Evolutionary conservation across 1,140 invertebrate species (phyloP).

Genomic region (Platyura marginata): DNA sequence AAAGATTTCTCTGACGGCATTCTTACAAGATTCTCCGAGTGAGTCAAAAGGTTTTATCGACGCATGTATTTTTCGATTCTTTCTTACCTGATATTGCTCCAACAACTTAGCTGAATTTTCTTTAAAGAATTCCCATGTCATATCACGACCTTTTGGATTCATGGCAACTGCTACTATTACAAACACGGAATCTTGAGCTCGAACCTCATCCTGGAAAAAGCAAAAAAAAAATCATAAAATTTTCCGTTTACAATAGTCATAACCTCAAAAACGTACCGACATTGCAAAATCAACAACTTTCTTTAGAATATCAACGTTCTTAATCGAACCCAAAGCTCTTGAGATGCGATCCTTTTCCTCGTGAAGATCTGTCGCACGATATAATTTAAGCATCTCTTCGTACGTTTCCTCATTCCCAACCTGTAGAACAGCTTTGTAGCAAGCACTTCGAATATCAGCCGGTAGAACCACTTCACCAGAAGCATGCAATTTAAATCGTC

Average conservation of each 20-base stretch:
- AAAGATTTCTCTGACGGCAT: too few species aligned
- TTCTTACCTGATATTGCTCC: slow-evolving; percentile 55
- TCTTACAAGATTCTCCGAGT: too few species aligned
- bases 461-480: slow-evolving; percentile 40
- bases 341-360: slow-evolving; percentile 87
- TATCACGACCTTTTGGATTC: slow-evolving; percentile 54
- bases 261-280: slow-evolving; percentile 51
- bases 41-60: slow-evolving; percentile 6
- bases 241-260: not conserved
- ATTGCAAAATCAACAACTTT: slow-evolving; percentile 78
- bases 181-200: slow-evolving; percentile 77
- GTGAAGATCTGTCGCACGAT: slow-evolving; percentile 66
- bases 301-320: slow-evolving; percentile 45
- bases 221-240: not conserved
- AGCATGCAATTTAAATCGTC: slow-evolving; percentile 50
- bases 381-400: slow-evolving; percentile 63
- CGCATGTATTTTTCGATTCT: too few species aligned
- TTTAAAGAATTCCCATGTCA: slow-evolving; percentile 84
- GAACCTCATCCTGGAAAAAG: slow-evolving; percentile 72
- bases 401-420: slow-evolving; percentile 50
- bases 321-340: slow-evolving; percentile 56
- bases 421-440: slow-evolving; percentile 68
- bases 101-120: slow-evolving; percentile 60
- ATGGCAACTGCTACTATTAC: slow-evolving; percentile 70
- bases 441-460: slow-evolving; percentile 74